A percentile compares a stretch with the other conserved stretches of the same genome.
These are phyloP conservation scores for Uria aalge DNA, from an alignment of 2,113 vertebrate species.

Conservation along the genomic window DNA sequence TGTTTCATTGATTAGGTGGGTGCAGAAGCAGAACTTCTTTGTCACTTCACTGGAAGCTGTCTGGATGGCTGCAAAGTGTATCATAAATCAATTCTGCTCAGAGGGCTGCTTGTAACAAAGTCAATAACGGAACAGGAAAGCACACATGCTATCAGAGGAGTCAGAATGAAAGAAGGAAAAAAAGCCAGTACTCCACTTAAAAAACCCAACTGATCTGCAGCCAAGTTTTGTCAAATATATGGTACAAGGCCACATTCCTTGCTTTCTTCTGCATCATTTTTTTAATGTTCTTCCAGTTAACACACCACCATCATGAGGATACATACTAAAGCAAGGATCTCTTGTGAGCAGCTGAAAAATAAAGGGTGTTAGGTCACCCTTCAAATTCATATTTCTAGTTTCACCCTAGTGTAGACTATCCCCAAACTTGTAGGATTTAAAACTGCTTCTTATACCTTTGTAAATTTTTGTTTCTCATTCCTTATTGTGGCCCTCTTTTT, in stretches of 20 bases:
- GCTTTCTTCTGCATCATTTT: background rate
- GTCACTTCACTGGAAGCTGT: conserved; percentile 68
- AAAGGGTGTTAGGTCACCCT: background rate
- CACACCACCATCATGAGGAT: background rate
- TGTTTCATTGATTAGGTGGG: conserved; percentile 62
- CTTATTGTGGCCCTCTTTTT: background rate
- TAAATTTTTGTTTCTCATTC: background rate
- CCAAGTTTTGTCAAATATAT: background rate
- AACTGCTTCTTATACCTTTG: background rate
- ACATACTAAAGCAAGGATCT: background rate
- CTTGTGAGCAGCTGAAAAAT: background rate
- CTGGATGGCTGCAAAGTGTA: conserved; percentile 49
- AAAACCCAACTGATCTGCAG: background rate
- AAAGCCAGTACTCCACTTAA: background rate
- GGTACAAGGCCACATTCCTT: background rate
- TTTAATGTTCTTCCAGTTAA: background rate
- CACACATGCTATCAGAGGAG: conserved; percentile 23
- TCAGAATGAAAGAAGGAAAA: background rate
- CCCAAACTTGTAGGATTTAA: background rate
- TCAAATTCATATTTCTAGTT: background rate
- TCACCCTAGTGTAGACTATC: background rate
- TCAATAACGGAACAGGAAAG: conserved; percentile 54
- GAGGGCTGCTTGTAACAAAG: conserved; percentile 31
- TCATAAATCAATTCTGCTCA: conserved; percentile 70
- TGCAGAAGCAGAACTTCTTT: conserved; percentile 69